phyloP scores from a whole-genome alignment of 2,113 vertebrate species.

The Bostrychus sinensis region DNA sequence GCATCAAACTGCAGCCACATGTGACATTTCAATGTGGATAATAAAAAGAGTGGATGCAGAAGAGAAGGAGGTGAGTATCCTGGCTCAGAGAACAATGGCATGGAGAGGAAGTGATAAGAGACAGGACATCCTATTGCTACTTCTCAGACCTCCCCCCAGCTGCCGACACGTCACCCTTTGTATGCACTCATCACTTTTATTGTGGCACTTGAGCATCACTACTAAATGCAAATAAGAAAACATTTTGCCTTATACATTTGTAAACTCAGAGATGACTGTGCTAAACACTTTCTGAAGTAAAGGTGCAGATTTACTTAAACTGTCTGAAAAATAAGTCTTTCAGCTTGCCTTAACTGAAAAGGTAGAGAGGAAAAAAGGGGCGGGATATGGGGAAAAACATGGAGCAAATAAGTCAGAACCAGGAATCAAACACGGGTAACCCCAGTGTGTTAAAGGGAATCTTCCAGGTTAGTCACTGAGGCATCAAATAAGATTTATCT shows the following conservation, averaged over 20 bases:
- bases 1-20: slow-evolving; percentile 10
- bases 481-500: too few relatives aligned
- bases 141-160: slow-evolving; percentile 15
- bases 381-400: too few relatives aligned
- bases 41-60: slow-evolving; percentile 48
- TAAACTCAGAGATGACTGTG: too few relatives aligned
- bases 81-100: slow-evolving; percentile 64
- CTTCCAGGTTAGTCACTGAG: too few relatives aligned
- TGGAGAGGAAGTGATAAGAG: slow-evolving; percentile 64
- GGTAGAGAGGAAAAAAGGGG: too few relatives aligned
- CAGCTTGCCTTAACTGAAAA: too few relatives aligned
- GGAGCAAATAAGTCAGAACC: too few relatives aligned
- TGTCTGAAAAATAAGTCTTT: too few relatives aligned
- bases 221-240: too few relatives aligned
- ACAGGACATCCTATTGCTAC: slow-evolving; percentile 65
- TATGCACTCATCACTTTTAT: slow-evolving; percentile 26
- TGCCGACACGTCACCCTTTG: slow-evolving; percentile 15
- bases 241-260: neutral
- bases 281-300: neutral
- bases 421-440: too few relatives aligned
- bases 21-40: slow-evolving; percentile 29
- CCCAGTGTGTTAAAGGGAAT: too few relatives aligned
- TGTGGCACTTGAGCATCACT: neutral
- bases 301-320: too few relatives aligned
- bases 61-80: slow-evolving; percentile 33